phyloP scores from a whole-genome alignment of 2,888 invertebrate species.

The Salticus scenicus region DNA sequence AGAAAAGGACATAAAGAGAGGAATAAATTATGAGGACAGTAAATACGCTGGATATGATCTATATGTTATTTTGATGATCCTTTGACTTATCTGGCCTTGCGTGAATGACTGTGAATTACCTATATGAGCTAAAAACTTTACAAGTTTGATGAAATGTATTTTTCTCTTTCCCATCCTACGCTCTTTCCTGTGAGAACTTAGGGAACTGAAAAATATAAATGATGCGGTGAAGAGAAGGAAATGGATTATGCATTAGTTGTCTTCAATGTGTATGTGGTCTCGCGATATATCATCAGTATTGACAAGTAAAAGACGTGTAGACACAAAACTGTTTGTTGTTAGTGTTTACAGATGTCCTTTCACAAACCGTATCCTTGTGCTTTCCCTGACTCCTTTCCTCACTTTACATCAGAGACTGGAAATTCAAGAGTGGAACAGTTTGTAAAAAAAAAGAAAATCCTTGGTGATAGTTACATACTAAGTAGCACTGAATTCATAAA shows the following conservation, averaged over 20 bases:
- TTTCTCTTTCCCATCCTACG: neutral
- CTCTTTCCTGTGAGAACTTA: neutral
- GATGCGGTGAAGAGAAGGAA: neutral
- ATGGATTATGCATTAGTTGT: neutral
- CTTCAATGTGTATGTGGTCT: neutral
- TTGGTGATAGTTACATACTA: neutral
- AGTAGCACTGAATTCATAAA: neutral
- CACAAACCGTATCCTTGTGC: neutral
- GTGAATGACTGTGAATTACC: neutral
- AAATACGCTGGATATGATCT: no score
- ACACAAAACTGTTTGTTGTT: neutral
- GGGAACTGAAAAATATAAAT: neutral
- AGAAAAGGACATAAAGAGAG: neutral
- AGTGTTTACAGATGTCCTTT: neutral
- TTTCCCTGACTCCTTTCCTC: neutral
- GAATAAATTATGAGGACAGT: no score
- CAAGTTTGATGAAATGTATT: neutral
- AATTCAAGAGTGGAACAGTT: neutral
- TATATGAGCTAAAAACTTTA: neutral
- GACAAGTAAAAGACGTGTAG: neutral
- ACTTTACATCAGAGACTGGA: neutral
- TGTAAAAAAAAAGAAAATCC: neutral
- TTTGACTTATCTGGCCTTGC: neutral
- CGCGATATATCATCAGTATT: neutral
- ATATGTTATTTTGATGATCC: no score